Evolutionary conservation across 2,797 vertebrate species (phyloP).

Genomic region (Chaunax sp.): DNA sequence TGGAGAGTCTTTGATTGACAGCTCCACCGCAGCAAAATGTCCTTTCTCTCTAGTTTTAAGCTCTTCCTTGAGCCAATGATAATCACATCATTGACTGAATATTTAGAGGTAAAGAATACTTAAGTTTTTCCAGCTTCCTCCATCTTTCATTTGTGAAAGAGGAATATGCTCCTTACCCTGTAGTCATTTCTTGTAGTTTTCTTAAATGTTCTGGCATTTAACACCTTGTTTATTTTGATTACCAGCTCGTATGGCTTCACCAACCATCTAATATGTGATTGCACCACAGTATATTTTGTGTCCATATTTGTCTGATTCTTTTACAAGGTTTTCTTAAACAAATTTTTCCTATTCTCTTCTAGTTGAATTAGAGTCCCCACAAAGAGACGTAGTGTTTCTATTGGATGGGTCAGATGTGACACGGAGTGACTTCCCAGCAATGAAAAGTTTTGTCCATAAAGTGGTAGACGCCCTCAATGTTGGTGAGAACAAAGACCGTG

Average conservation of each 20-base stretch:
- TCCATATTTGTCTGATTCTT: conserved; percentile 29
- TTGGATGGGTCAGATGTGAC: conserved; percentile 82
- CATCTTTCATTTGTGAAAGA: conserved; percentile 56
- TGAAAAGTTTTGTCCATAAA: conserved; percentile 85
- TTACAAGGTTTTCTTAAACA: conserved; percentile 41
- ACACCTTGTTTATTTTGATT: conserved; percentile 8
- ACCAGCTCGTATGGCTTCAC: not conserved
- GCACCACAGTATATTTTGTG: not conserved
- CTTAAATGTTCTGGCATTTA: conserved; percentile 29
- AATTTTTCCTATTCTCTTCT: conserved; percentile 49
- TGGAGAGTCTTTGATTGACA: conserved; percentile 47
- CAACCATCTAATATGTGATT: conserved; percentile 11
- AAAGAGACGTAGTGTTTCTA: conserved; percentile 83
- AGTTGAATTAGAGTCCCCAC: conserved; percentile 79
- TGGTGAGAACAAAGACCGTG: conserved; percentile 85
- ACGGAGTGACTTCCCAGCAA: conserved; percentile 75
- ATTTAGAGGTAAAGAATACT: conserved; percentile 8
- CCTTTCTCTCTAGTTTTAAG: conserved; percentile 33
- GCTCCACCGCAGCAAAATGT: conserved; percentile 19
- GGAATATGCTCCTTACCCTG: conserved; percentile 10
- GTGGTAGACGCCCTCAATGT: conserved; percentile 85
- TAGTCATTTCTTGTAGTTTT: conserved; percentile 18
- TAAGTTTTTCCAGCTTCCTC: conserved; percentile 13
- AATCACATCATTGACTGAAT: conserved; percentile 62
- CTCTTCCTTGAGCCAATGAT: conserved; percentile 81